Evolutionary conservation across 2,113 vertebrate species (phyloP).

Genomic region (Albula goreensis): DNA sequence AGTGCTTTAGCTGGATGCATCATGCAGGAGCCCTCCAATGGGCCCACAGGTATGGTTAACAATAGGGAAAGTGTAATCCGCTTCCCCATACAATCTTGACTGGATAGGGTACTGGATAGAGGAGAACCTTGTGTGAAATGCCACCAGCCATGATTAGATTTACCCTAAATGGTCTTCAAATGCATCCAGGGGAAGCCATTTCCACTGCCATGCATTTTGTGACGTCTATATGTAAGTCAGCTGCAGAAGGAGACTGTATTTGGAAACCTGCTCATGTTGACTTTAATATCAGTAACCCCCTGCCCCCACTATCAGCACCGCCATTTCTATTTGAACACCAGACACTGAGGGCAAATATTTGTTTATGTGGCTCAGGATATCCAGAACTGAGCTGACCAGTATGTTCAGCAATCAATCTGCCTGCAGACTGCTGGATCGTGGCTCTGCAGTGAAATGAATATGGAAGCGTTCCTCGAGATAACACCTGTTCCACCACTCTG

Average conservation of each 20-base stretch:
- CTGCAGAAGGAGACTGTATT: background rate
- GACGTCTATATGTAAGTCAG: background rate
- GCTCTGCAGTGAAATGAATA: constrained; percentile 9
- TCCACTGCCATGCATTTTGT: background rate
- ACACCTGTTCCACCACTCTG: constrained; percentile 21
- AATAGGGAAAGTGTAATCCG: background rate
- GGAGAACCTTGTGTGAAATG: background rate
- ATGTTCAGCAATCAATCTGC: background rate
- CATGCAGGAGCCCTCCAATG: too few relatives aligned
- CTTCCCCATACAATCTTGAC: background rate
- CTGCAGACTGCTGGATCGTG: background rate
- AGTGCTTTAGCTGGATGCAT: too few relatives aligned
- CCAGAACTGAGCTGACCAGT: background rate
- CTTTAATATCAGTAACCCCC: too few relatives aligned
- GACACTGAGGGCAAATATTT: background rate
- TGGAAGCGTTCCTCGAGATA: constrained; percentile 5
- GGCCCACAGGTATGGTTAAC: too few relatives aligned
- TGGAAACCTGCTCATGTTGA: background rate
- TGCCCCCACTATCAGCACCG: too few relatives aligned
- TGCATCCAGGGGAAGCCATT: background rate
- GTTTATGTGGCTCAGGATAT: background rate
- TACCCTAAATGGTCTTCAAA: background rate
- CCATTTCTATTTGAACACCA: background rate
- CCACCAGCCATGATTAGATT: background rate
- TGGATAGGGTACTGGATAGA: background rate